Conservation (phyloP, 2,113 vertebrate species). For the Sitta europaea region DNA sequence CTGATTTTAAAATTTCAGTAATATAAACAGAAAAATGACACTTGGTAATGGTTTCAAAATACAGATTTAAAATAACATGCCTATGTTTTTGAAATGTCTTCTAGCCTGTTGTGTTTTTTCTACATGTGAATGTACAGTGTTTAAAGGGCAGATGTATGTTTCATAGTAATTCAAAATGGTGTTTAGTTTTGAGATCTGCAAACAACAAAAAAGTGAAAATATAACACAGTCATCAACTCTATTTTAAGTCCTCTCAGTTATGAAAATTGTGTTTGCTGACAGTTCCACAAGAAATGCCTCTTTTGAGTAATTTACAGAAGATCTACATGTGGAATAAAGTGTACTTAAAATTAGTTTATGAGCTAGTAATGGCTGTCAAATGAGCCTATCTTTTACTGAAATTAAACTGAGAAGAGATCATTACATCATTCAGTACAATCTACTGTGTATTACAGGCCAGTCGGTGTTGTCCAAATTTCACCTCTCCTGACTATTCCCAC, state of each 20-base stretch:
- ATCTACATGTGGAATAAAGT: background rate
- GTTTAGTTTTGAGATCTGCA: background rate
- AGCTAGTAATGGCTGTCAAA: background rate
- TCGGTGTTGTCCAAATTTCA: background rate
- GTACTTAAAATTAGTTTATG: background rate
- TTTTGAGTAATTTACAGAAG: background rate
- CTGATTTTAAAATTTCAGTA: background rate
- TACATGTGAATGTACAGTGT: background rate
- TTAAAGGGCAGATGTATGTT: background rate
- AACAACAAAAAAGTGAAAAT: background rate
- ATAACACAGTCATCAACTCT: background rate
- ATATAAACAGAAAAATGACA: background rate
- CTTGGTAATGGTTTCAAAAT: background rate
- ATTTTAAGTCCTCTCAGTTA: background rate
- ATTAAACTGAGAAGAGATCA: background rate
- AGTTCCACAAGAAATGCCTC: background rate
- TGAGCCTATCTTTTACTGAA: background rate
- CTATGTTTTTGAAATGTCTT: background rate
- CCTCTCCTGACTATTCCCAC: background rate
- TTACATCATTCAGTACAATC: background rate
- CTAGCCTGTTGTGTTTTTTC: background rate
- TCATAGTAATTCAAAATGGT: background rate
- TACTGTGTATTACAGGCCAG: rapidly evolving
- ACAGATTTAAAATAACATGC: background rate
- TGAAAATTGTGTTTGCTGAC: background rate